Evolutionary conservation across 2,113 vertebrate genomes (phyloP), one percentile per base, ranked within the genome.

Genomic region (Gymnarchus niloticus): DNA sequence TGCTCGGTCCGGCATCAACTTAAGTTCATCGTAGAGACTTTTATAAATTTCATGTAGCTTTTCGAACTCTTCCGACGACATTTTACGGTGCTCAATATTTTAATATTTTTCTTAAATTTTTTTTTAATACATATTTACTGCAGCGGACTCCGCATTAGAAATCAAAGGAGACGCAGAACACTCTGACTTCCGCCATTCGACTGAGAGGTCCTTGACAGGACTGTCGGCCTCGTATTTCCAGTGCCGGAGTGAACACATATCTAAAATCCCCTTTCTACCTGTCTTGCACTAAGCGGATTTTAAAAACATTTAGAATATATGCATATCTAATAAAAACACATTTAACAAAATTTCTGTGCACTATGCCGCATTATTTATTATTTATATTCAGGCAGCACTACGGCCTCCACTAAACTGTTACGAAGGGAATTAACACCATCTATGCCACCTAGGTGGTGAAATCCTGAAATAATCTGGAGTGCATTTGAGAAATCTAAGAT

Each of bases 61-160:
- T 92, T 99, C 97, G 84, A 97, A 94, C 87, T 97, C 96, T 89
- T 98, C 97, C 0, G 97, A 98, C 37, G 97, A 98, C 95, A 91
- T 96, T 87, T 33, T 80, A 6, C 6, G 59, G 54, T 59, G 82
- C 37, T 83, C 37, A 65, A 52, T 37, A 51, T 85, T 56, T 57
- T 19, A 10, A 54, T 81, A 10, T 17, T 54, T 3, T 54, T 51
- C 33, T 28, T 49, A 81, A 52, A 48, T 14, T 28, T 17, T 25
- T 17, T 54, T 23, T 3, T 25, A n/a, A 81, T 81, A 78, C 80
- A 49, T 49, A 51, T 81, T 81, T 51, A 2, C 25, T 54, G 6
- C n/a, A 10, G 7, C 25, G 52, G 12, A 49, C 23, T 23, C 49
- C 80, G 23, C 46, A 52, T 80, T 48, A 78, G 44, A 78, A 19